phyloP scores from a whole-genome alignment of 2,888 invertebrate species.

The Euphydryas editha region DNA sequence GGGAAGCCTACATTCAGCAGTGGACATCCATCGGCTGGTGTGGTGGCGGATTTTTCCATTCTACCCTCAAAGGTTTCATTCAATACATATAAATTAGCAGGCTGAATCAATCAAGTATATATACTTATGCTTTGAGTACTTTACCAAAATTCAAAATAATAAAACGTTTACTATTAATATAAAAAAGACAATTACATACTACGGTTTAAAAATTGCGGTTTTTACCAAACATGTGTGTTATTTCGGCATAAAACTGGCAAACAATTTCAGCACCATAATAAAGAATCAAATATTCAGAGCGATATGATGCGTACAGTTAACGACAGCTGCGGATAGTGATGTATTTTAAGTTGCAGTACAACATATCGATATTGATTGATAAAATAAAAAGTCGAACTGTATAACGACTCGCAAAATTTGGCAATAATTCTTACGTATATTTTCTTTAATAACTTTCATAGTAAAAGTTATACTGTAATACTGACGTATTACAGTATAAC shows the following conservation, averaged over 20 bases:
- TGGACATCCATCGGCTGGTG: too few relatives aligned
- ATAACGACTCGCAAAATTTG: not conserved
- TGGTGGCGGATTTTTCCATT: too few relatives aligned
- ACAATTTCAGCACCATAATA: constrained; percentile 25
- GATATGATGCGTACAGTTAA: constrained; percentile 23
- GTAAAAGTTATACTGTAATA: too few relatives aligned
- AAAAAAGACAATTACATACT: not conserved
- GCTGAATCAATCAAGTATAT: too few relatives aligned
- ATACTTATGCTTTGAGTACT: too few relatives aligned
- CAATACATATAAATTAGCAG: too few relatives aligned
- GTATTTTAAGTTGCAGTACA: not conserved
- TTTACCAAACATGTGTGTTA: not conserved
- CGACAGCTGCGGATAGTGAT: constrained; percentile 24
- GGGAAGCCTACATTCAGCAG: too few relatives aligned
- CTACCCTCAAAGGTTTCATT: too few relatives aligned
- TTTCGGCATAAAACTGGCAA: not conserved
- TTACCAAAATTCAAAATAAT: not conserved
- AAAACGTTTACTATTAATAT: not conserved
- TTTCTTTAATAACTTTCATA: too few relatives aligned
- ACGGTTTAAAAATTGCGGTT: not conserved
- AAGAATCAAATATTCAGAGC: constrained; percentile 29
- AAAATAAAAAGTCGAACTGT: not conserved
- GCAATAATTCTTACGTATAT: too few relatives aligned
- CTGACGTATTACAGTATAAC: too few relatives aligned
- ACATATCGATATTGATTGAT: constrained; percentile 12